Evolutionary conservation across 2,113 vertebrate species (phyloP).

Genomic region (Sakesphorus luctuosus): DNA sequence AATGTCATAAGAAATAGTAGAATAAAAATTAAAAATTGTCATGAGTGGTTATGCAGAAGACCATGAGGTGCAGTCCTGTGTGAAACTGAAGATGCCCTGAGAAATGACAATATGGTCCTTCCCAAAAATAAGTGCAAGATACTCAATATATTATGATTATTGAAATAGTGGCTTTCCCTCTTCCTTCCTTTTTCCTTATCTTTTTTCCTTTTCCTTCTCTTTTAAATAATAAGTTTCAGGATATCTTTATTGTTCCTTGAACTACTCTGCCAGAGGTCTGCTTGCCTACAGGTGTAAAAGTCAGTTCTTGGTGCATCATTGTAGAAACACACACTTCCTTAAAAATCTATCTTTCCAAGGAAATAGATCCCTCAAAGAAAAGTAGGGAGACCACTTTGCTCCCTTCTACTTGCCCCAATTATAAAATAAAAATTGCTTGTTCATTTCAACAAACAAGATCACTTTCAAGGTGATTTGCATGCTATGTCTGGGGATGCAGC

Average conservation of each 20-base stretch:
- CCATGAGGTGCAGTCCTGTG: background rate
- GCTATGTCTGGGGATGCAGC: background rate
- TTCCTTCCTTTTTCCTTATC: background rate
- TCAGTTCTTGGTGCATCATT: background rate
- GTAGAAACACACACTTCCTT: background rate
- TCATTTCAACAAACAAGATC: background rate
- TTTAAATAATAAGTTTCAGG: background rate
- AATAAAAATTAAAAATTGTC: background rate
- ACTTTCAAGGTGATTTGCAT: background rate
- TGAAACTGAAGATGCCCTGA: background rate
- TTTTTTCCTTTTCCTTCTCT: background rate
- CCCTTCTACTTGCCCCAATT: background rate
- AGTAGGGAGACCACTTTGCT: background rate
- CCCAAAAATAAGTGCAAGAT: background rate
- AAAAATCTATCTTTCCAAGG: background rate
- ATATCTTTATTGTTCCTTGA: background rate
- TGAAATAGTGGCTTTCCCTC: background rate
- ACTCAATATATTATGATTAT: background rate
- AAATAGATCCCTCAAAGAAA: background rate
- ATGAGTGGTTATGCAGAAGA: background rate
- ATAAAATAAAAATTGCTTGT: background rate
- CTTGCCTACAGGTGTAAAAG: background rate
- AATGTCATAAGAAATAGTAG: background rate
- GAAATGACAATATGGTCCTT: background rate
- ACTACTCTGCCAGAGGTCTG: background rate